Evolutionary conservation across 2,888 invertebrate genomes (phyloP), one percentile per base, ranked within the genome.

Genomic region (Tanytarsus gracilentus): DNA sequence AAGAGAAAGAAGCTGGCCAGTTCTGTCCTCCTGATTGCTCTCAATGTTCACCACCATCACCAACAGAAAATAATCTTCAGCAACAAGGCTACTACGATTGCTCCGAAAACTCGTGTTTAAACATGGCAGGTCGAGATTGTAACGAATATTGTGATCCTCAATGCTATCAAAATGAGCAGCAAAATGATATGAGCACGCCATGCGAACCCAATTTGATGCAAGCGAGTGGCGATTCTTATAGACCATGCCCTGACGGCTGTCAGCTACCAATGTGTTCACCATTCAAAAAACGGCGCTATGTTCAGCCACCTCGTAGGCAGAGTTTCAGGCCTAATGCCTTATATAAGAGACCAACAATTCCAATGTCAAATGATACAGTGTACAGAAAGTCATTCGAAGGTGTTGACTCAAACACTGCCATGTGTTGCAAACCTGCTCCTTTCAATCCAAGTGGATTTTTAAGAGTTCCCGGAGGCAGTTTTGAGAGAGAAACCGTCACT

Each of bases 381-480:
- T 84, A 85, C 69, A 79, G 80, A 62, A 75, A 82, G 65, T 84
- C 84, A 0, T 85, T 80, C 66, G 70, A 81, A 18, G 81, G 80
- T 3, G 73, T 74, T 29, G 82, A 68, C 69, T 75, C 1, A 65
- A 69, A 58, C 63, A 69, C 4, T 65, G 69, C 62, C 1, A 52
- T 61, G 27, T 48, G 40, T 2, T 62, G 64, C 7, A 68, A 69
- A 3, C 75, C 77, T 0, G 63, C 63, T 6, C 75, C 78, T 0
- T 71, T 77, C 16, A 73, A 70, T 29, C 78, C 78, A 0, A 63
- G 69, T 1, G 69, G 75, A 0, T 77, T 78, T 62, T 67, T 80
- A 3, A 64, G 72, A 1, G 70, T 74, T 1, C 76, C 77, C 8
- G 75, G 76, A 1, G 78, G 76, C 0, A 76, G 72, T 29, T 76